Base-by-base conservation (phyloP, 2,888 invertebrate genomes). In the Taphrorychus bicolor region DNA sequence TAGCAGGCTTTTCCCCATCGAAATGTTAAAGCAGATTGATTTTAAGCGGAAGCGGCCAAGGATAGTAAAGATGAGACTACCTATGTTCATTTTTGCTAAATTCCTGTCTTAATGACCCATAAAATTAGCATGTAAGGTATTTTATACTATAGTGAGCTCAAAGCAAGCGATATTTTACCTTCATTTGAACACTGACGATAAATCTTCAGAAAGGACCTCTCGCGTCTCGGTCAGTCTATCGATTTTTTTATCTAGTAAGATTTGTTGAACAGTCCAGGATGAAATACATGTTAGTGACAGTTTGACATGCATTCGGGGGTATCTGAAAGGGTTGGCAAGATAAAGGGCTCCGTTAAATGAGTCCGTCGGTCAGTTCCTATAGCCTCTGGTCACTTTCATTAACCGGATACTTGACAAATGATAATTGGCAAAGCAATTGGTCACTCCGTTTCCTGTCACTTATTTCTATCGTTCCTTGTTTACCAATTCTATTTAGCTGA, bases 321-420 rank as follows among this genome's bases (percentile, higher is more conserved):
- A 76, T 78, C 75, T 75, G 76, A 78, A 81, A 81, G 82, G 82
- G 82, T 82, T 81, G 73, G 77, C 79, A 81, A 81, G 81, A 81
- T 82, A 81, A 81, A 82, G 81, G 81, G 80, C 77, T 75, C 73
- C 78, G 75, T 78, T 80, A 81, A 81, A 81, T 80, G 80, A 80
- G 79, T 78, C 78, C 79, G 80, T 77, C 78, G 78, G 65, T 70
- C 68, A 74, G 76, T 76, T 76, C 74, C 78, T 78, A 78, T 81
- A 78, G 80, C 81, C 80, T 76, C 77, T 78, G 81, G 82, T 82
- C 82, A 82, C 80, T 82, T 82, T 82, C 82, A 82, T 82, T 82
- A 82, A 82, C 80, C 77, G 77, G 79, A 79, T 80, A 80, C 81
- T 82, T 82, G 82, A 82, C 82, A 82, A 82, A 82, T 82, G 82